Evolutionary conservation across 2,113 vertebrate genomes (phyloP).

Genomic region (Carassius auratus): DNA sequence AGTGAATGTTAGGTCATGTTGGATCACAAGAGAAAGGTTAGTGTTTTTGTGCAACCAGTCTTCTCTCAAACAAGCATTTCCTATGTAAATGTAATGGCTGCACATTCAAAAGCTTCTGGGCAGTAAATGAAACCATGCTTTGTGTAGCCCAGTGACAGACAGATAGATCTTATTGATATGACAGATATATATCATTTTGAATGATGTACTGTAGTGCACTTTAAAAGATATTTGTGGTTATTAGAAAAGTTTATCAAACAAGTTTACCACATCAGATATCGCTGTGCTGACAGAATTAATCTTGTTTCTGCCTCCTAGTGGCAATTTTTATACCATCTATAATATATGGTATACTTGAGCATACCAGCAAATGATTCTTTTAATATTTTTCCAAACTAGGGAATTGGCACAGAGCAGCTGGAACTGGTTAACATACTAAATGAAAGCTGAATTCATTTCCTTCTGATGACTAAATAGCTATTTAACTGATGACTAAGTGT

Average conservation of each 20-base stretch:
- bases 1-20: not conserved
- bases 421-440: not conserved
- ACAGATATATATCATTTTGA: not conserved
- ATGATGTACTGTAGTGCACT: not conserved
- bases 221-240: not conserved
- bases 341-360: not conserved
- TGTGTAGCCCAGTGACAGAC: not conserved
- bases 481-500: not conserved
- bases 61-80: not conserved
- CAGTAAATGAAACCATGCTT: not conserved
- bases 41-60: not conserved
- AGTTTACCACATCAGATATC: not conserved
- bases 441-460: not conserved
- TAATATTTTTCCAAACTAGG: not conserved
- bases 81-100: not conserved
- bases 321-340: not conserved
- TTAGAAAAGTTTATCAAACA: conserved; percentile 3
- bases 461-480: not conserved
- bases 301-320: not conserved
- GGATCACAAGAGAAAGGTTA: conserved; percentile 22
- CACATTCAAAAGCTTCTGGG: not conserved
- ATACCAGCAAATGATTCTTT: not conserved
- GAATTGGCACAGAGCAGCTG: not conserved
- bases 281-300: not conserved
- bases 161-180: not conserved